Evolutionary conservation across 1,140 invertebrate species (phyloP).

Genomic region (Drosophila sucinea): DNA sequence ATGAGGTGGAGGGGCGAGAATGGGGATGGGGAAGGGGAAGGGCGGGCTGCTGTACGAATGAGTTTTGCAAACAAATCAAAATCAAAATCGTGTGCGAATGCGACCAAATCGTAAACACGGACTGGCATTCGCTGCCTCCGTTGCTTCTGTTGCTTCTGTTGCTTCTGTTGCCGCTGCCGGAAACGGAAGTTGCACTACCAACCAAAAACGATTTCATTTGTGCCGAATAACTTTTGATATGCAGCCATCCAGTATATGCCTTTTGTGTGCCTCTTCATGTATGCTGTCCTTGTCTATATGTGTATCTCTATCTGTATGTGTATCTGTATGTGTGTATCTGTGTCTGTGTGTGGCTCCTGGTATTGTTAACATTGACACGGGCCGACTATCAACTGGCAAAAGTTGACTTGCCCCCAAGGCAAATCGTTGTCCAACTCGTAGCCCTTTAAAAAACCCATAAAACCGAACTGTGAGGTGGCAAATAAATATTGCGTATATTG

Average conservation of each 20-base stretch:
- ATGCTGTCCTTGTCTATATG: slow-evolving; percentile 16
- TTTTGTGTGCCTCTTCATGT: slow-evolving; percentile 38
- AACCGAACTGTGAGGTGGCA: slow-evolving; percentile 46
- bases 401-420: slow-evolving; percentile 60
- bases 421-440: slow-evolving; percentile 51
- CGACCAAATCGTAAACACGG: slow-evolving; percentile 69
- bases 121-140: slow-evolving; percentile 22
- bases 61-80: slow-evolving; percentile 79
- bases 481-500: slow-evolving; percentile 63
- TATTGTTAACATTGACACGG: slow-evolving; percentile 73
- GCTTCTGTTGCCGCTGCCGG: slow-evolving; percentile 37
- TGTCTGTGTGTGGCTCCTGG: slow-evolving; percentile 11
- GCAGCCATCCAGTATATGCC: slow-evolving; percentile 26
- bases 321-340: slow-evolving; percentile 1
- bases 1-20: background rate
- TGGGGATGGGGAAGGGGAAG: background rate
- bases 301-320: background rate
- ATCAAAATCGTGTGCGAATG: slow-evolving; percentile 79
- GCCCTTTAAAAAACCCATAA: slow-evolving; percentile 52
- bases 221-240: slow-evolving; percentile 77
- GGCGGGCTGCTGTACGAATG: slow-evolving; percentile 26
- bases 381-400: slow-evolving; percentile 63
- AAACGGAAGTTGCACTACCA: slow-evolving; percentile 64
- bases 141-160: background rate
- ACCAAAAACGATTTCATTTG: slow-evolving; percentile 77